Evolutionary conservation across 2,888 invertebrate species (phyloP), one percentile per base, ranked within the genome.

Genomic region (Dorcus hopei): DNA sequence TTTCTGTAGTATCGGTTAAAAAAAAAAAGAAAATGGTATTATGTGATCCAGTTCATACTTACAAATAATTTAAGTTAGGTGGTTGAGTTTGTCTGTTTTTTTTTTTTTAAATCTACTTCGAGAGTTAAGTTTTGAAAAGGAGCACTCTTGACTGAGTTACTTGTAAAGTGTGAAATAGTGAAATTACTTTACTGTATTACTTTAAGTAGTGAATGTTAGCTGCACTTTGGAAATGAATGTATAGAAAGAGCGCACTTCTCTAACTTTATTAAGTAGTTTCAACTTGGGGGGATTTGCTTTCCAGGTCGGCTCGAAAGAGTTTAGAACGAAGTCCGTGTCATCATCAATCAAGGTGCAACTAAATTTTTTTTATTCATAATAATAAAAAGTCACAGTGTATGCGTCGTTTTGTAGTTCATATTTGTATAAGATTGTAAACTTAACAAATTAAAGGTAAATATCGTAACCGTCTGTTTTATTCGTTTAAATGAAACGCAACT

Each of bases 391-490:
- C 52, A 58, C 33, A 45, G 52, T 59, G 42, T 62, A 62, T 57
- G 47, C 52, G 51, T 54, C 61, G 61, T 66, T 60, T 65, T 65
- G 64, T 67, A 65, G 67, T 61, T 63, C 62, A 63, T 67, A 65
- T 65, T 67, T 65, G 63, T 67, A 66, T 63, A 61, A 65, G 62
- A 57, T 62, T 62, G 65, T 63, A 65, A 67, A 65, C 54, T 54
- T 58, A 61, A 62, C 54, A 58, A 57, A 65, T 49, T 64, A 61
- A 57, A 60, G 47, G 38, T 33, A 33, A 33, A 33, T 33, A 33
- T 33, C 26, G 7, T 33, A 33, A 33, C 7, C 26, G 26, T 6
- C 42, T 6, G 42, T 42, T 16, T 42, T 3, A 7, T 14, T 42
- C 6, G 1, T 16, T 9, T 2, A 45, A 45, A 45, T 45, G 19